These are phyloP conservation scores for Oreortyx pictus DNA, from an alignment of 2,797 vertebrate genomes.

Conservation along the genomic window DNA sequence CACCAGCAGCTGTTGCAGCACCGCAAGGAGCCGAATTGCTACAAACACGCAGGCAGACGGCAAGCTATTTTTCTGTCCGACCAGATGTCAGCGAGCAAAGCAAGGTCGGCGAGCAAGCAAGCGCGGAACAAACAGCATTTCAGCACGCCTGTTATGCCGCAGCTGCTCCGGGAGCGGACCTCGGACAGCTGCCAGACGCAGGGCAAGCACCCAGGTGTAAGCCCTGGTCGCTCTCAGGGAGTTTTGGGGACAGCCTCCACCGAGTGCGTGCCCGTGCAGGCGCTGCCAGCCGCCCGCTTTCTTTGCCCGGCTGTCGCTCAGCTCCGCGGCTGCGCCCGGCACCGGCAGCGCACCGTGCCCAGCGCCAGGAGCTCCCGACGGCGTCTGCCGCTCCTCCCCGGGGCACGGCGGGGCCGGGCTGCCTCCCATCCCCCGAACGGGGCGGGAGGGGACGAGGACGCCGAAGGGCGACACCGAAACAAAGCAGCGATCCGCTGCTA, in stretches of 20 bases:
- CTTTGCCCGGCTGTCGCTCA: neutral
- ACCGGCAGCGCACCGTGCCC: neutral
- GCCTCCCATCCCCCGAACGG: neutral
- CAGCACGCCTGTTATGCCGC: neutral
- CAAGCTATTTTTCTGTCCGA: constrained; percentile 30
- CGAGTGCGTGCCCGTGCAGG: neutral
- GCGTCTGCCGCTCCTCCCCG: neutral
- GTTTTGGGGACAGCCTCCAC: neutral
- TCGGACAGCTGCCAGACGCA: neutral
- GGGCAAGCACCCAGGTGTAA: neutral
- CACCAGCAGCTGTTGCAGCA: constrained; percentile 58
- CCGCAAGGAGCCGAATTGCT: constrained; percentile 13
- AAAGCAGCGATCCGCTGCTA: neutral
- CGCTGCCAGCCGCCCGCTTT: neutral
- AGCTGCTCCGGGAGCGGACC: neutral
- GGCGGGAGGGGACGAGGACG: neutral
- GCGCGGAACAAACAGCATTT: neutral
- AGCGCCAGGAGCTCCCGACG: neutral
- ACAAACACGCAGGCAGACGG: constrained; percentile 30
- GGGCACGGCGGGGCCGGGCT: neutral
- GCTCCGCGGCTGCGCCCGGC: neutral
- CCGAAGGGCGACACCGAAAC: neutral
- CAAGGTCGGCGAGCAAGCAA: neutral
- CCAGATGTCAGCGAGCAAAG: neutral
- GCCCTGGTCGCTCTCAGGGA: neutral